phyloP scores from a whole-genome alignment of 1,140 invertebrate genomes.

The Drosophila sproati region DNA sequence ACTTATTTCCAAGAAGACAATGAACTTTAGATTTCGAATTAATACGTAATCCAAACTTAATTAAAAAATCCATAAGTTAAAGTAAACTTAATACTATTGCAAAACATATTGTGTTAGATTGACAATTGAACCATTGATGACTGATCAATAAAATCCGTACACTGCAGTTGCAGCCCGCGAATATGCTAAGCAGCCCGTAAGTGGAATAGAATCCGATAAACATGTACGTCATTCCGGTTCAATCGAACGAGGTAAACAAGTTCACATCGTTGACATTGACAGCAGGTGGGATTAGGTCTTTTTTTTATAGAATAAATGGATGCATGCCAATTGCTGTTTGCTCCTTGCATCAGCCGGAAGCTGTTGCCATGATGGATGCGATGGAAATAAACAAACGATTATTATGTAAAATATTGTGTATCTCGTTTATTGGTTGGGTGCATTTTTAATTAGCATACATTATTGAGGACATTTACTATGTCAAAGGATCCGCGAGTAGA shows the following conservation, averaged over 20 bases:
- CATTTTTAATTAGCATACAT: conserved; percentile 62
- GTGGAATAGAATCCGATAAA: not conserved
- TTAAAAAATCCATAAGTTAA: no score
- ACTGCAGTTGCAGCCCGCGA: conserved; percentile 1
- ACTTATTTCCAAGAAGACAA: no score
- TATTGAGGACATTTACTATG: conserved; percentile 41
- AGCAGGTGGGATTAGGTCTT: conserved; percentile 4
- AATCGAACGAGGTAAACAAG: conserved; percentile 22
- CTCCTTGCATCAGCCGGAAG: conserved; percentile 23
- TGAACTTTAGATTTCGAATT: no score
- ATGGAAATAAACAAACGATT: conserved; percentile 7
- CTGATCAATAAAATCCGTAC: not conserved
- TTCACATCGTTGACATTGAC: not conserved
- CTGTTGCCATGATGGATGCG: conserved; percentile 47
- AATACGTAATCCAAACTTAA: no score
- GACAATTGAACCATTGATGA: not conserved
- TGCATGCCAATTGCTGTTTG: conserved; percentile 24
- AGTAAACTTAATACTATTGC: no score
- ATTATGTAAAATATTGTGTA: conserved; percentile 8
- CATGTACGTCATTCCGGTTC: conserved; percentile 9
- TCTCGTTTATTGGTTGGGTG: conserved; percentile 33
- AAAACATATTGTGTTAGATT: not conserved
- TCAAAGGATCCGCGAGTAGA: conserved; percentile 51
- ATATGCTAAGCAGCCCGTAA: not conserved
- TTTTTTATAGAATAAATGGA: not conserved